Evolutionary conservation across 2,113 vertebrate genomes (phyloP).

Genomic region (Gopherus flavomarginatus): DNA sequence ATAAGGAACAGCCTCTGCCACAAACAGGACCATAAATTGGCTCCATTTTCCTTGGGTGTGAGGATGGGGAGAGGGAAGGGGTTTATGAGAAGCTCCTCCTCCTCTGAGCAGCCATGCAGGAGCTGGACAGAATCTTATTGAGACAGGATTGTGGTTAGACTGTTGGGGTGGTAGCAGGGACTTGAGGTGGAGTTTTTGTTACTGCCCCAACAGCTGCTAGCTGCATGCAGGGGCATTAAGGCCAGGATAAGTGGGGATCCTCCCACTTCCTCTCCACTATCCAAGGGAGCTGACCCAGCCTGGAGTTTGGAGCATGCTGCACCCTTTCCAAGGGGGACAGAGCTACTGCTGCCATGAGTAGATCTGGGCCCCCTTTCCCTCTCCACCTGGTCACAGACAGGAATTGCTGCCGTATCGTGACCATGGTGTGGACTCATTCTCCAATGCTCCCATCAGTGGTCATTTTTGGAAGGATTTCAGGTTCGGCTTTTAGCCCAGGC

Average conservation of each 20-base stretch:
- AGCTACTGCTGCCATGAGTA: neutral
- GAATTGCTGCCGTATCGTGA: neutral
- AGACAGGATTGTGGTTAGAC: neutral
- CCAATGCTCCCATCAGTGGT: neutral
- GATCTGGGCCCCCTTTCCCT: neutral
- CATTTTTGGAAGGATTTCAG: neutral
- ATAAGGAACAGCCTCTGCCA: neutral
- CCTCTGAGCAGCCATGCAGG: accelerated
- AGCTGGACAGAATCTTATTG: neutral
- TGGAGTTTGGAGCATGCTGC: neutral
- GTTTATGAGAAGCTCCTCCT: accelerated
- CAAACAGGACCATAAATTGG: neutral
- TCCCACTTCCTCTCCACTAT: neutral
- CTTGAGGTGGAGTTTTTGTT: neutral
- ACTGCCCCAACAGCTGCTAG: neutral
- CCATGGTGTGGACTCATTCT: neutral
- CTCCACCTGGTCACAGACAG: neutral
- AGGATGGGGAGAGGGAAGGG: neutral
- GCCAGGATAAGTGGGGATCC: neutral
- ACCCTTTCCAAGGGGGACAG: neutral
- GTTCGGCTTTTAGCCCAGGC: neutral
- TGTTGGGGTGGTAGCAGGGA: neutral
- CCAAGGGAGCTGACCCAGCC: neutral
- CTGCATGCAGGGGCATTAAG: neutral
- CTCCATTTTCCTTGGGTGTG: neutral